Evolutionary conservation across 1,140 invertebrate species (phyloP).

Genomic region (Bombus confusus): DNA sequence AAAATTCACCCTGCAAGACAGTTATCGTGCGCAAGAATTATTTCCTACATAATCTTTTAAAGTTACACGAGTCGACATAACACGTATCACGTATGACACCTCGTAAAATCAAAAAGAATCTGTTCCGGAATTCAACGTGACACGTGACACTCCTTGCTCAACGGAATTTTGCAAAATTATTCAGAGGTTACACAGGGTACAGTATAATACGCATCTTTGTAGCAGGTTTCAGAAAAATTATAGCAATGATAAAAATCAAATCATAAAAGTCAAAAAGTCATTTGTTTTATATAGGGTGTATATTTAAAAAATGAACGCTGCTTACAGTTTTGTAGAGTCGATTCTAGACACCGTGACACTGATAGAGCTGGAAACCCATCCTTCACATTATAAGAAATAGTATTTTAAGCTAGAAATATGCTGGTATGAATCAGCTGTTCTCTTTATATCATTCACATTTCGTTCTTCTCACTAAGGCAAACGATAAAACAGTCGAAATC

Average conservation of each 20-base stretch:
- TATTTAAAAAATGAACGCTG: too few species aligned
- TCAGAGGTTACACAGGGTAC: neutral
- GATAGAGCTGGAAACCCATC: too few species aligned
- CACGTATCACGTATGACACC: neutral
- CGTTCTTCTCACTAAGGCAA: too few species aligned
- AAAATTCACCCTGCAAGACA: neutral
- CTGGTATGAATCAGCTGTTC: too few species aligned
- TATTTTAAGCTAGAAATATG: too few species aligned
- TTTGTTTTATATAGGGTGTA: too few species aligned
- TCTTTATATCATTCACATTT: too few species aligned
- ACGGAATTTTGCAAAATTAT: neutral
- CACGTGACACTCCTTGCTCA: neutral
- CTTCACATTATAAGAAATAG: too few species aligned
- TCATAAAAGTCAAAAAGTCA: neutral
- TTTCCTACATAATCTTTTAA: neutral
- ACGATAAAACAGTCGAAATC: too few species aligned
- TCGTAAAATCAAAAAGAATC: neutral
- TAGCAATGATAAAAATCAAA: neutral
- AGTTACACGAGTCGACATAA: neutral
- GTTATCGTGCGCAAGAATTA: neutral
- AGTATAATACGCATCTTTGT: neutral
- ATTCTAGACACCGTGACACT: too few species aligned
- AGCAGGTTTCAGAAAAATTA: neutral
- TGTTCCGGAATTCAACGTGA: neutral
- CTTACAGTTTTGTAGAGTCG: too few species aligned